phyloP scores from a whole-genome alignment of 2,888 invertebrate species.

The Apodemia mormo region DNA sequence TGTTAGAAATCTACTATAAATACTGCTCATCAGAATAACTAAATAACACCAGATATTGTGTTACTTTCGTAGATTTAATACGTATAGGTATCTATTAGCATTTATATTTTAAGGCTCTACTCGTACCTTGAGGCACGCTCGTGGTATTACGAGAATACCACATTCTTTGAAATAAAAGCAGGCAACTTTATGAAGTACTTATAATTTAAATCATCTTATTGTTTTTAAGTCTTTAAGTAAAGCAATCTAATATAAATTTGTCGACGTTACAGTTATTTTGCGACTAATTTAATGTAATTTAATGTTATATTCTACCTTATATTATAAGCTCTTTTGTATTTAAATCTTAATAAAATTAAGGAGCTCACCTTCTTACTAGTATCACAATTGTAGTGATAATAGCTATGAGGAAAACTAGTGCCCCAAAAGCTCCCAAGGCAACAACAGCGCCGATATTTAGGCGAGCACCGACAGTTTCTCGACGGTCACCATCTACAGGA shows the following conservation, averaged over 20 bases:
- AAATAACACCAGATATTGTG: background rate
- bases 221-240: too few species aligned
- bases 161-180: conserved; percentile 19
- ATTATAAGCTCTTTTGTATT: too few species aligned
- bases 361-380: conserved; percentile 89
- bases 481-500: conserved; percentile 83
- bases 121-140: conserved; percentile 29
- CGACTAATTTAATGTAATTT: too few species aligned
- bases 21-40: background rate
- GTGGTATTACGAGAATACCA: background rate
- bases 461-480: conserved; percentile 84
- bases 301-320: too few species aligned
- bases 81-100: conserved; percentile 28
- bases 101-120: conserved; percentile 60
- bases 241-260: too few species aligned
- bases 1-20: background rate
- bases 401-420: conserved; percentile 93
- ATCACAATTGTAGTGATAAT: conserved; percentile 94
- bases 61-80: background rate
- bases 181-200: conserved; percentile 14
- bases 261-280: too few species aligned
- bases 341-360: too few species aligned
- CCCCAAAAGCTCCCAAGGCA: conserved; percentile 94
- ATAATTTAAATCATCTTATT: background rate
- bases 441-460: conserved; percentile 93